Percentiles rank a stretch among this genome's conserved stretches.
Conservation (phyloP, 2,888 invertebrate genomes). For the Trachelus tabidus region DNA sequence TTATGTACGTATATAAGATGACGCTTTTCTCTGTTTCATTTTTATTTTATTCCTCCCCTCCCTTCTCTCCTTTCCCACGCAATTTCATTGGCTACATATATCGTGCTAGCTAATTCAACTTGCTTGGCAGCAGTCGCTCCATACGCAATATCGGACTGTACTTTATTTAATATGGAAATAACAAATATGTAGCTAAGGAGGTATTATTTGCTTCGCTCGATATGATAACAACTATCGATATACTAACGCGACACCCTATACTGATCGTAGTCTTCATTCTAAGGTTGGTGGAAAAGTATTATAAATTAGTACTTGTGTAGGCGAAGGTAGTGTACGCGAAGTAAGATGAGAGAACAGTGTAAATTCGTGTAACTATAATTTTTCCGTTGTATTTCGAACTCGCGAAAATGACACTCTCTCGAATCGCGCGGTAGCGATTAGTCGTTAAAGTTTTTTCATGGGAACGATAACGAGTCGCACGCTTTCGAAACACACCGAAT, state of each 20-base stretch:
- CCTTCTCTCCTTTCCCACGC: neutral
- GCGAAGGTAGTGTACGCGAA: neutral
- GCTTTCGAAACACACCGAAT: neutral
- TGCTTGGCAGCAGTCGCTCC: neutral
- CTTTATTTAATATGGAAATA: neutral
- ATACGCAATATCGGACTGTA: neutral
- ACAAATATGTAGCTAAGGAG: conserved; percentile 39
- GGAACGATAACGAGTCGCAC: neutral
- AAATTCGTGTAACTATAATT: neutral
- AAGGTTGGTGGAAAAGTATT: neutral
- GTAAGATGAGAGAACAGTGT: neutral
- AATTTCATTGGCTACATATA: conserved; percentile 1
- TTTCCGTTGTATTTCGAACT: neutral
- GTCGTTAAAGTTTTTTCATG: neutral
- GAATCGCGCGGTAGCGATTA: neutral
- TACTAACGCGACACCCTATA: neutral
- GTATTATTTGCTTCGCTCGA: conserved; percentile 43
- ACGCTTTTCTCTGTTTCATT: neutral
- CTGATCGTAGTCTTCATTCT: neutral
- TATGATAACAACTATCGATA: conserved; percentile 16
- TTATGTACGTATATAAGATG: neutral
- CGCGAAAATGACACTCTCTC: neutral
- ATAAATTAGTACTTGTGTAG: neutral
- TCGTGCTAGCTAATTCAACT: neutral
- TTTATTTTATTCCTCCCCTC: neutral